Evolutionary conservation across 1,140 invertebrate species (phyloP).

Genomic region (Centruroides sculpturatus): DNA sequence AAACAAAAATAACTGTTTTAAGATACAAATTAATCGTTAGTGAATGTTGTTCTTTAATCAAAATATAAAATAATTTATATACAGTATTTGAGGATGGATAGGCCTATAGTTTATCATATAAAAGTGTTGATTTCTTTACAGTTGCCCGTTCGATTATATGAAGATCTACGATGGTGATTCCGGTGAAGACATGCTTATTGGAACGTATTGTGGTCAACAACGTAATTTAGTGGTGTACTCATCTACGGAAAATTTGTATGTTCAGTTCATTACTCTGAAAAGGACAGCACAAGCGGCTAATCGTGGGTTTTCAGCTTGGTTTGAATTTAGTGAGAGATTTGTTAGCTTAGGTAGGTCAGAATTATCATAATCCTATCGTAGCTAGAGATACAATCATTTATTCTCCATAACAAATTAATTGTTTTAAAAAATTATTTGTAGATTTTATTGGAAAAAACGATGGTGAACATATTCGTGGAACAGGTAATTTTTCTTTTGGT

Average conservation of each 20-base stretch:
- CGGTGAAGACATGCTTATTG: slow-evolving; percentile 72
- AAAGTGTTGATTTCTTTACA: slow-evolving; percentile 28
- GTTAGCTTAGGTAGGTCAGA: slow-evolving; percentile 31
- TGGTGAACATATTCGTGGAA: slow-evolving; percentile 81
- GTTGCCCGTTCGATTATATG: slow-evolving; percentile 96
- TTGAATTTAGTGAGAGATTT: slow-evolving; percentile 91
- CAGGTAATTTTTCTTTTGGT: slow-evolving; percentile 22
- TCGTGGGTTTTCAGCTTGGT: slow-evolving; percentile 86
- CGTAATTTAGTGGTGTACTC: slow-evolving; percentile 88
- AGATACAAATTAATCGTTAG: too few relatives aligned
- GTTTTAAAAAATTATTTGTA: slow-evolving; percentile 22
- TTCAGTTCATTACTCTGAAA: slow-evolving; percentile 75
- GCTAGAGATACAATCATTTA: not conserved
- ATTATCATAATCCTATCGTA: not conserved
- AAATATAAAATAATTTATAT: too few relatives aligned
- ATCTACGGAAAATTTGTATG: slow-evolving; percentile 69
- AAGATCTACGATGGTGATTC: slow-evolving; percentile 88
- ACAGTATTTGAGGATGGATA: too few relatives aligned
- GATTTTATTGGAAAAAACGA: slow-evolving; percentile 87
- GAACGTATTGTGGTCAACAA: slow-evolving; percentile 95
- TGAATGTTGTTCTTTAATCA: too few relatives aligned
- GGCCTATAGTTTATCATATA: too few relatives aligned
- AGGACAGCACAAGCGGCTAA: slow-evolving; percentile 82
- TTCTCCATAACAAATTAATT: not conserved
- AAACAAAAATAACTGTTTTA: too few relatives aligned